Evolutionary conservation across 2,113 vertebrate genomes (phyloP), one percentile per base, ranked within the genome.

Genomic region (Xenopus tropicalis): DNA sequence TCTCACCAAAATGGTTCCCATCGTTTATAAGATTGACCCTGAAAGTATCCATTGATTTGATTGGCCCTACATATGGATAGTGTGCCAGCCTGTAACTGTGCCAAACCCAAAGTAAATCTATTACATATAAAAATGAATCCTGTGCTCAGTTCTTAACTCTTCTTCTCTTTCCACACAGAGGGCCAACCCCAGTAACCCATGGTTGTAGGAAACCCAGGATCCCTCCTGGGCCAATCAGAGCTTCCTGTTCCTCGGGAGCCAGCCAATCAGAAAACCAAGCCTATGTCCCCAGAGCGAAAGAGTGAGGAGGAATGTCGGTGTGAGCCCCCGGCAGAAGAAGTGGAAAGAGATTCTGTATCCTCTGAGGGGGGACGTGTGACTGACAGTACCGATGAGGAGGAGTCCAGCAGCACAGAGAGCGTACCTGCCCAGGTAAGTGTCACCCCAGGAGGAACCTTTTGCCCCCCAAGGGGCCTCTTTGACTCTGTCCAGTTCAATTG

Each of bases 321-420:
- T 25, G 73, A 69, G 25, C 56, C 43, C 14, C 44, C 22, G 1
- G 65, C 14, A 20, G 72, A 74, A 16, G 72, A 74, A 58, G 25
- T 76, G 29, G 73, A 76, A 29, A 48, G 66, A 58, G 72, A 74
- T 21, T 74, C 72, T 0, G 4, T 68, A 23, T 76, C 73, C 48
- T 69, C 66, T 3, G 73, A 76, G 25, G 73, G 66, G 42, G 73
- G 73, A n/a, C n/a, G 66, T 13, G 58, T 52, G 57, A 69, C 73
- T 1, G 72, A 74, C 57, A 74, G 72, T n/a, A 74, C 72, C 1
- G 73, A 76, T 12, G 73, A 76, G 14, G 73, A 76, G 29, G 73
- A 76, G 66, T 67, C 73, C 73, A 76, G 73, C 73, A 76, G 73
- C 29, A 76, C 73, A 24, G 73, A 76, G 37, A 76, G 73, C 12